Base-by-base conservation (phyloP, 2,113 vertebrate species). In the Porphyrio hochstetteri region DNA sequence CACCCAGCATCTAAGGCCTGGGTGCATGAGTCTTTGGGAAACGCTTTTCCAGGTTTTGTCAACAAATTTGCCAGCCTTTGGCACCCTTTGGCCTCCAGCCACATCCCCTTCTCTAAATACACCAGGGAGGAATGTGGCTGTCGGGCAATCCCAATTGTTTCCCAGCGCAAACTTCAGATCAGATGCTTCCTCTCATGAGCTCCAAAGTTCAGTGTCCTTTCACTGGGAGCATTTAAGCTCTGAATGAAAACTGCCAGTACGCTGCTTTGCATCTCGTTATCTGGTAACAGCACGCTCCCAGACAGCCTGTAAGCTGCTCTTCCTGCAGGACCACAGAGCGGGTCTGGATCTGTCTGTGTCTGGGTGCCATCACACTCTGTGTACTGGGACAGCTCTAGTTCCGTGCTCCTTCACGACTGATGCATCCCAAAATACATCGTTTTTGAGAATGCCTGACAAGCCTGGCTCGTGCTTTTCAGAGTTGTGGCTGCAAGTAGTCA, bases 231-330 rank as follows among this genome's bases (percentile, higher is more conserved):
- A 7, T 84, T 94, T 55, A 15, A 13, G 70, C 35, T 29, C 57
- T 82, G 75, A 90, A 92, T 90, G 93, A 35, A 76, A 85, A 91
- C 3, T 17, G 75, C 78, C n/a, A 4, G 13, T 5, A 38, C 25
- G 67, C 64, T 14, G 77, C 80, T 82, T 69, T 55, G 77, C 91
- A 3, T 25, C 88, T 28, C 16, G 35, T 57, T 35, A 8, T 8
- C 53, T 3, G 13, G 27, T 23, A 50, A 31, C 82, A 25, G 53
- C 44, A 1, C 27, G 59, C 3, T 1, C 70, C 44, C 93, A 91
- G 95, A 92, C 88, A 35, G 71, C 28, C 48, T 4, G 82, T 82
- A 82, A 96, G 95, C 92, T 65, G 53, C 91, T 93, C 94, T 83
- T 23, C 13, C 48, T 27, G 87, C 50, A 2, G 13, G 59, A 7